These are phyloP conservation scores for Crocallis elinguaria DNA, from an alignment of 2,888 invertebrate species.

Conservation along the genomic window DNA sequence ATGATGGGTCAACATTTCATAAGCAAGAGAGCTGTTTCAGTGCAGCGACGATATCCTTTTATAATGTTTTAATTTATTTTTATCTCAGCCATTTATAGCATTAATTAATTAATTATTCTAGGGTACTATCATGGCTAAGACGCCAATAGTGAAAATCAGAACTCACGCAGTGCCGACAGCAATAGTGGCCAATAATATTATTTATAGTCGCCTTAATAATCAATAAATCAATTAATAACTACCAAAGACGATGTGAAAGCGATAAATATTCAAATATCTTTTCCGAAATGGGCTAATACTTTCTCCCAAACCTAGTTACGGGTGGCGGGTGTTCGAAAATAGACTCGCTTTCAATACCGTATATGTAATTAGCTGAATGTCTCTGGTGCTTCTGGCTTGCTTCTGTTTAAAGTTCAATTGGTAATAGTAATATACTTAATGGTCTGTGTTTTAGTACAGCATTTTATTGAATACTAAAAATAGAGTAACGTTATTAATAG, in stretches of 20 bases:
- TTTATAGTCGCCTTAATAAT: constrained; percentile 12
- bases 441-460: neutral
- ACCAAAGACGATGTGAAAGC: constrained; percentile 39
- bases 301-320: constrained; percentile 37
- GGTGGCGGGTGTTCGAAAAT: constrained; percentile 14
- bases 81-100: too few relatives aligned
- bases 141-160: constrained; percentile 6
- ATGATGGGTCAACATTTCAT: too few relatives aligned
- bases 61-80: too few relatives aligned
- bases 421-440: too few relatives aligned
- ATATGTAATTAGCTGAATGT: constrained; percentile 31
- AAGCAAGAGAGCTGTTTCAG: too few relatives aligned
- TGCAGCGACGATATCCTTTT: too few relatives aligned
- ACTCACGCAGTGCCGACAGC: neutral
- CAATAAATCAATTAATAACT: constrained; percentile 20
- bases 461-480: constrained; percentile 9
- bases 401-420: constrained; percentile 20
- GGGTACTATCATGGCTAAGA: too few relatives aligned
- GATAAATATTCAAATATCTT: constrained; percentile 35
- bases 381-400: constrained; percentile 11
- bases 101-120: too few relatives aligned
- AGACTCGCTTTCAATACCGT: constrained; percentile 32
- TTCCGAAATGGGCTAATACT: constrained; percentile 33
- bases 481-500: constrained; percentile 3
- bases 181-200: constrained; percentile 15